Conservation (phyloP, 23 tunicate genomes). For the Trididemnum nubilum region DNA sequence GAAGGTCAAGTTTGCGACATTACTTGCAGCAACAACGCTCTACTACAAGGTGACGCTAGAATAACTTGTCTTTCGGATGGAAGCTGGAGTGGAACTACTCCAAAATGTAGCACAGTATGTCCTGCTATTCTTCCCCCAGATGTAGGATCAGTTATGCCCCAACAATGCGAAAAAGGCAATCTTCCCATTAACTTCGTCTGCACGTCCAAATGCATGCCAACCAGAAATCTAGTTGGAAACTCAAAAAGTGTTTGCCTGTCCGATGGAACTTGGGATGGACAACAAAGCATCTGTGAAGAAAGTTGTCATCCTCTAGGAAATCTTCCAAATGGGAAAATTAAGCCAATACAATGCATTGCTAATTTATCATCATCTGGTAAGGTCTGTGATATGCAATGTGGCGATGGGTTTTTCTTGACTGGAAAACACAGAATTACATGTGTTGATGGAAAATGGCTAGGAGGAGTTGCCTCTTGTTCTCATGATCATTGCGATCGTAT, state of each 20-base stretch:
- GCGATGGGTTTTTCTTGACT: background rate
- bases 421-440: background rate
- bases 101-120: background rate
- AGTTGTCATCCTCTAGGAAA: background rate
- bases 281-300: background rate
- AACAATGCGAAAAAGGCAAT: background rate
- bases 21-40: background rate
- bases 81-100: background rate
- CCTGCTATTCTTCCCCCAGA: background rate
- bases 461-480: background rate
- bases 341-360: background rate
- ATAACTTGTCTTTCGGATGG: background rate
- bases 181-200: background rate
- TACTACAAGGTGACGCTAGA: background rate
- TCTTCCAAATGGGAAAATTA: background rate
- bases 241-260: background rate
- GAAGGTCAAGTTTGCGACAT: conserved; percentile 4
- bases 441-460: background rate
- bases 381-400: background rate
- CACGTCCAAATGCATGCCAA: background rate
- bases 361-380: background rate
- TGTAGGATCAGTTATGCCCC: background rate
- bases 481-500: background rate
- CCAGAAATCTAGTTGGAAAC: background rate
- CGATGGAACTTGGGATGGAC: conserved; percentile 3